These are phyloP conservation scores for Daktulosphaira vitifoliae DNA, from an alignment of 1,140 invertebrate species.

Conservation along the genomic window DNA sequence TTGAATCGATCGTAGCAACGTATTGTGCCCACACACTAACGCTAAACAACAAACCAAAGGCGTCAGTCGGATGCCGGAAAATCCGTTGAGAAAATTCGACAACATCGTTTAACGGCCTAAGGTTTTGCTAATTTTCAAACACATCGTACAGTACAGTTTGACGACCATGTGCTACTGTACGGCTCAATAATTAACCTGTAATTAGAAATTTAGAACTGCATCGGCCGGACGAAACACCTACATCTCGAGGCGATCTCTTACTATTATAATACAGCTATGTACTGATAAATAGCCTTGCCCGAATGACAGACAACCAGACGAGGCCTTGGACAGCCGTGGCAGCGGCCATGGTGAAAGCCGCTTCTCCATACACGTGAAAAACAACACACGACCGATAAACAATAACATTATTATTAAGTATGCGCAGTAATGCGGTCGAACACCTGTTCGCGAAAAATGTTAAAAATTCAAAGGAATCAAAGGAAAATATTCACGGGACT, in stretches of 20 bases:
- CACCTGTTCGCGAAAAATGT: background rate
- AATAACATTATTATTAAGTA: background rate
- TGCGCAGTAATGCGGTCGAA: background rate
- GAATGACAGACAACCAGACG: slow-evolving; percentile 31
- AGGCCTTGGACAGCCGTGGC: slow-evolving; percentile 11
- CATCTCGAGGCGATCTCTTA: background rate
- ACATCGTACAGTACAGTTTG: no score
- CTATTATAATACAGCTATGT: background rate
- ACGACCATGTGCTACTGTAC: background rate
- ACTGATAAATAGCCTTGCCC: slow-evolving; percentile 26
- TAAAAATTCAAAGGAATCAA: background rate
- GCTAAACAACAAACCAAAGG: no score
- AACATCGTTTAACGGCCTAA: no score
- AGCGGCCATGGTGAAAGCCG: slow-evolving; percentile 19
- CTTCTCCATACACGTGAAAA: slow-evolving; percentile 19
- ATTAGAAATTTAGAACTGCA: slow-evolving; percentile 6
- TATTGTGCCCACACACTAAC: no score
- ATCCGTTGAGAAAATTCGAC: no score
- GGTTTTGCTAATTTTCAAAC: no score
- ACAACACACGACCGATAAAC: background rate
- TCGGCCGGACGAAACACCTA: background rate
- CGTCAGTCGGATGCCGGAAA: no score
- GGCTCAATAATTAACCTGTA: background rate
- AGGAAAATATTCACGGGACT: no score
- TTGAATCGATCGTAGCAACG: no score